Conservation (phyloP, 2,113 vertebrate genomes). For the Neomonachus schauinslandi region DNA sequence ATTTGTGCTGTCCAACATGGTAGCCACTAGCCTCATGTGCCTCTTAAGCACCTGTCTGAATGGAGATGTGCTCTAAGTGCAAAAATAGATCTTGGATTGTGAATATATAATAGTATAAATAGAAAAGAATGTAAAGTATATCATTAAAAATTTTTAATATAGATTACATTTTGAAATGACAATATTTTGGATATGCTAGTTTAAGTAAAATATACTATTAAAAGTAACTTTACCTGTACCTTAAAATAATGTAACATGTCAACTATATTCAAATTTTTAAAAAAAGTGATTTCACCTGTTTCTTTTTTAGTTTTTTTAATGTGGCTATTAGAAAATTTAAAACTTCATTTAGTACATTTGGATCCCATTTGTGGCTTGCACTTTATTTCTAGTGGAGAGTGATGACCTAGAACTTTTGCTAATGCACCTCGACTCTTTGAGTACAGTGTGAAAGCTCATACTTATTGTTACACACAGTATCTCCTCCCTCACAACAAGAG, state of each 20-base stretch:
- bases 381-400: not conserved
- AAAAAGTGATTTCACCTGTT: not conserved
- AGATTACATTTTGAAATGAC: not conserved
- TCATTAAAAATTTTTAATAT: slow-evolving; percentile 7
- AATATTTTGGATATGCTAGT: not conserved
- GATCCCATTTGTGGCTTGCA: not conserved
- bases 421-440: not conserved
- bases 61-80: not conserved
- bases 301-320: not conserved
- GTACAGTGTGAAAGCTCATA: not conserved
- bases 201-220: not conserved
- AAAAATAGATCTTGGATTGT: not conserved
- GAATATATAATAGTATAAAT: not conserved
- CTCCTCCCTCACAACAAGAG: not conserved
- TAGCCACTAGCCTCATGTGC: not conserved
- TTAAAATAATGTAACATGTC: not conserved
- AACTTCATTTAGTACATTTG: not conserved
- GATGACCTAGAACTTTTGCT: not conserved
- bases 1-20: not conserved
- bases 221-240: not conserved
- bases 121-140: not conserved
- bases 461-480: not conserved
- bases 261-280: not conserved
- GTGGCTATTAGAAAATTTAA: not conserved
- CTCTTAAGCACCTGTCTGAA: not conserved